phyloP scores from a whole-genome alignment of 2,113 vertebrate genomes.

The Oriolus oriolus region DNA sequence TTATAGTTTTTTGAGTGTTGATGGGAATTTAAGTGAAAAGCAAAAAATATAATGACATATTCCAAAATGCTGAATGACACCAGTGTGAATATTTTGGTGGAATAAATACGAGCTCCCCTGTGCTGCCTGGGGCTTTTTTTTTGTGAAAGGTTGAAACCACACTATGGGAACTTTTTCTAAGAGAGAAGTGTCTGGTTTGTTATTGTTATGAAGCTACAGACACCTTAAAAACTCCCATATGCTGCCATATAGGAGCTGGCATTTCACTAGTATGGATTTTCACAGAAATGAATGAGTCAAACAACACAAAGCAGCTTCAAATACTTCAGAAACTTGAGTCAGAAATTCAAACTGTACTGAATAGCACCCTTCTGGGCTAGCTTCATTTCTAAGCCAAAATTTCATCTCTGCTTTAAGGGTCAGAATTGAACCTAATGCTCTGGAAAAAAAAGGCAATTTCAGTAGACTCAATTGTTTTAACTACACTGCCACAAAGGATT shows the following conservation, averaged over 20 bases:
- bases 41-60: not conserved
- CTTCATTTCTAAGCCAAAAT: conserved; percentile 48
- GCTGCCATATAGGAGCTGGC: conserved; percentile 23
- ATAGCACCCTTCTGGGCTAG: conserved; percentile 34
- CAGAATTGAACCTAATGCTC: not conserved
- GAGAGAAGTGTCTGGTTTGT: not conserved
- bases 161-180: not conserved
- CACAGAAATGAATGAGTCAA: conserved; percentile 63
- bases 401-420: conserved; percentile 35
- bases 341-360: conserved; percentile 45
- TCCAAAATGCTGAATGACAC: not conserved
- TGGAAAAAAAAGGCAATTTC: conserved; percentile 3
- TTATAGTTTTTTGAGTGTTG: not conserved
- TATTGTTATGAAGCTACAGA: not conserved
- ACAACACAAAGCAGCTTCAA: conserved; percentile 60
- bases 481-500: not conserved
- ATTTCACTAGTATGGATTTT: conserved; percentile 68
- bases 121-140: not conserved
- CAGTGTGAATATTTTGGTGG: not conserved
- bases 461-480: conserved; percentile 24
- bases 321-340: conserved; percentile 55
- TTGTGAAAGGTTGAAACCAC: not conserved
- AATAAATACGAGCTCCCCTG: not conserved
- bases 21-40: not conserved
- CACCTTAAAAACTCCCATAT: conserved; percentile 17